Percentiles rank a stretch among this genome's conserved stretches.
Conservation (phyloP, 2,888 invertebrate species). For the Latrodectus hesperus region DNA sequence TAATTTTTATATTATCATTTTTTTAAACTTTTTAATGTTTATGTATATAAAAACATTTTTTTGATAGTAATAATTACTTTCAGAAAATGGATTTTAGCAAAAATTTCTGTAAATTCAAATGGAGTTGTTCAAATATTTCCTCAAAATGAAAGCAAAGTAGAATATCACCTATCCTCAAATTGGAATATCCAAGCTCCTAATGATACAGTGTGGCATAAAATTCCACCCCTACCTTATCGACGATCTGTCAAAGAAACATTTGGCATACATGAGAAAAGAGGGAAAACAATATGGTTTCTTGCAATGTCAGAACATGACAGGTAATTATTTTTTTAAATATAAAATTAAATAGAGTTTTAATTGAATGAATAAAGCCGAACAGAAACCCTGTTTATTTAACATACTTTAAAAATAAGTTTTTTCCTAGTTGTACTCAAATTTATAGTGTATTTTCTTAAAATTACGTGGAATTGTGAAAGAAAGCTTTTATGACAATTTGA, state of each 20-base stretch:
- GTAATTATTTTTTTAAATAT: constrained; percentile 6
- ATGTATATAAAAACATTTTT: background rate
- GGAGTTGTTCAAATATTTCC: constrained; percentile 21
- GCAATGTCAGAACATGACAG: constrained; percentile 44
- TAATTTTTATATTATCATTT: background rate
- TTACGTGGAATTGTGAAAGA: no score
- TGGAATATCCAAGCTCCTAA: constrained; percentile 37
- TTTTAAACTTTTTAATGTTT: background rate
- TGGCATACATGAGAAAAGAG: constrained; percentile 16
- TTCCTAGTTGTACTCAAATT: no score
- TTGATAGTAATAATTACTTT: background rate
- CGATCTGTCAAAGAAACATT: constrained; percentile 38
- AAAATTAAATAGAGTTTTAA: no score
- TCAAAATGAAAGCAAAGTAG: constrained; percentile 9
- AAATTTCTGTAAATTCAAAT: constrained; percentile 7
- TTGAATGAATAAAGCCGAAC: background rate
- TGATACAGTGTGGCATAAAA: constrained; percentile 33
- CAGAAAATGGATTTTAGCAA: constrained; percentile 37
- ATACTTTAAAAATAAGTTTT: no score
- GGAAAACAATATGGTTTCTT: constrained; percentile 42
- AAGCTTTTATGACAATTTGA: no score
- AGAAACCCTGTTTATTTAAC: background rate
- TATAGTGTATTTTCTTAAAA: no score
- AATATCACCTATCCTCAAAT: constrained; percentile 18
- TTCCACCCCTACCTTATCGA: constrained; percentile 32